These are phyloP conservation scores for Heliconius erato DNA, from an alignment of 2,888 invertebrate species.

Conservation along the genomic window DNA sequence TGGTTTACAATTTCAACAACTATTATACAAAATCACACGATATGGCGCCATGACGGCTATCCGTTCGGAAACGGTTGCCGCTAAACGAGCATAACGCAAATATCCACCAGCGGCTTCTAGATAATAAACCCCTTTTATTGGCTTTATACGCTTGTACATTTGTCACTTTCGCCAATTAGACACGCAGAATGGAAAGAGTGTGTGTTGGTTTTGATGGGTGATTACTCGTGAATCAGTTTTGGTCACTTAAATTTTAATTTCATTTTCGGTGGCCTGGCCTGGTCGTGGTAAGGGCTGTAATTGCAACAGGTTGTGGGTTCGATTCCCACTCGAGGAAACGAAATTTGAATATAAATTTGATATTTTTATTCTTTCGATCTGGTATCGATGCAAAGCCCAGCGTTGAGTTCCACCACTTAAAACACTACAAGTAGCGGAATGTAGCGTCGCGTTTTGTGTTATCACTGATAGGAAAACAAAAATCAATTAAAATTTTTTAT, in stretches of 20 bases:
- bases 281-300: background rate
- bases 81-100: conserved; percentile 71
- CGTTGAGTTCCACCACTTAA: no score
- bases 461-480: no score
- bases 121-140: conserved; percentile 80
- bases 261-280: background rate
- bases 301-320: no score
- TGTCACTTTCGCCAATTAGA: conserved; percentile 39
- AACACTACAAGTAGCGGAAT: no score
- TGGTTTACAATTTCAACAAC: background rate
- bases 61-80: conserved; percentile 61
- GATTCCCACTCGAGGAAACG: no score
- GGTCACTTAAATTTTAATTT: background rate
- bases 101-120: conserved; percentile 73
- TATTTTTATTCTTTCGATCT: no score
- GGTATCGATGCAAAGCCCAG: no score
- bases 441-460: no score
- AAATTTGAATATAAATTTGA: no score
- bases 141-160: conserved; percentile 60
- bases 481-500: no score
- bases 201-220: background rate
- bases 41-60: conserved; percentile 70
- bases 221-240: background rate
- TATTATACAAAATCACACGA: conserved; percentile 1
- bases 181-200: background rate